Percentiles rank a stretch among this genome's conserved stretches.
These are phyloP conservation scores for Ochotona princeps DNA, from an alignment of 2,113 vertebrate genomes.

Conservation along the genomic window DNA sequence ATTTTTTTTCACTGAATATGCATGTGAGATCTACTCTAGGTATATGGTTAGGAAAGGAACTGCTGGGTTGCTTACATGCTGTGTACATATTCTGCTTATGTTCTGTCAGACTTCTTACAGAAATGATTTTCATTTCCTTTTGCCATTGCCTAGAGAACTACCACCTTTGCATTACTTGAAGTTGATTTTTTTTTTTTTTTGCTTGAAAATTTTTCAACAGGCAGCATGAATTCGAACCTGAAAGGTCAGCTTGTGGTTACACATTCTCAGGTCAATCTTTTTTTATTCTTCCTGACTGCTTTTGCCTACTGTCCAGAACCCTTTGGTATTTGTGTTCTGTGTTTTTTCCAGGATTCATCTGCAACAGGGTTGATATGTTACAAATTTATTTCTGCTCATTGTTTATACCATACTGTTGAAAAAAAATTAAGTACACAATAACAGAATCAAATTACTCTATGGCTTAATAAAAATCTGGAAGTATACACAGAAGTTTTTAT, in stretches of 20 bases:
- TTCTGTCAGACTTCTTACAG: conserved; percentile 15
- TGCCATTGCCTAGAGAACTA: conserved; percentile 12
- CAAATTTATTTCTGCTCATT: not conserved
- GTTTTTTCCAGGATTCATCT: not conserved
- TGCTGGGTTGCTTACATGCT: not conserved
- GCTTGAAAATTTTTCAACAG: not conserved
- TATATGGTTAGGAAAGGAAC: not conserved
- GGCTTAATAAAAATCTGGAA: conserved; percentile 23
- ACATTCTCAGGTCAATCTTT: not conserved
- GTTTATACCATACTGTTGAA: not conserved
- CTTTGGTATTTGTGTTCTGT: not conserved
- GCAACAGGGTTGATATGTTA: not conserved
- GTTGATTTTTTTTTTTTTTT: not conserved
- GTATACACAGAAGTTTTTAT: not conserved
- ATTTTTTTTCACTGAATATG: not conserved
- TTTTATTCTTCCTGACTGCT: not conserved
- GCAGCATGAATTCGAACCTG: not conserved
- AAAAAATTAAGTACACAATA: conserved; percentile 49
- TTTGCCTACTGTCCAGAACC: not conserved
- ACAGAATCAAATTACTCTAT: conserved; percentile 26
- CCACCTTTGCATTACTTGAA: not conserved
- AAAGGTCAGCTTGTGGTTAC: not conserved
- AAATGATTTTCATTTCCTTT: conserved; percentile 29
- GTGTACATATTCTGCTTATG: not conserved
- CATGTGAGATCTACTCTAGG: not conserved